Evolutionary conservation across 2,888 invertebrate genomes (phyloP).

Genomic region (Bellardia pandia): DNA sequence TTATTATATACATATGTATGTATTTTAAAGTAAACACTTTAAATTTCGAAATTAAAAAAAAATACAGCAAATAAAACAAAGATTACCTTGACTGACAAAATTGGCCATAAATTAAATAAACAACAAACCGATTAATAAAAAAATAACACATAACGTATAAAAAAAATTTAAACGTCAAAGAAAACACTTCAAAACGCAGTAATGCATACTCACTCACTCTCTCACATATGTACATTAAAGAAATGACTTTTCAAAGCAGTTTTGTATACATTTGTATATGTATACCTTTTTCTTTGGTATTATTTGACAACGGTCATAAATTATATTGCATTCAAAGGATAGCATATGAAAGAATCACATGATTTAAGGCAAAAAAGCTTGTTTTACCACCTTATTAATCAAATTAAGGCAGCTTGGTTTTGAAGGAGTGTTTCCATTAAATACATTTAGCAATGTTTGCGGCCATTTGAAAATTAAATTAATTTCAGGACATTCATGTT

Average conservation of each 20-base stretch:
- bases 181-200: constrained; percentile 10
- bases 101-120: constrained; percentile 51
- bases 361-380: constrained; percentile 24
- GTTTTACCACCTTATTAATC: constrained; percentile 64
- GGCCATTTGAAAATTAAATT: constrained; percentile 28
- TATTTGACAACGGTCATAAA: constrained; percentile 56
- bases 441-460: background rate
- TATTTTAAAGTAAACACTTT: no score
- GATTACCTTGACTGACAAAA: constrained; percentile 44
- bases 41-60: background rate
- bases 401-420: constrained; percentile 40
- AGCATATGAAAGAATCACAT: constrained; percentile 30
- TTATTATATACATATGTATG: no score
- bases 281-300: background rate
- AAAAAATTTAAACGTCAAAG: background rate
- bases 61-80: background rate
- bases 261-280: background rate
- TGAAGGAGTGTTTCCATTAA: constrained; percentile 45
- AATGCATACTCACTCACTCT: constrained; percentile 1
- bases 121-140: constrained; percentile 44
- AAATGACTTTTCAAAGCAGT: constrained; percentile 7
- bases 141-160: background rate
- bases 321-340: constrained; percentile 56
- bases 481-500: constrained; percentile 13
- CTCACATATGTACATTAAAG: background rate